These are phyloP conservation scores for Tiaroga cobitis DNA, from an alignment of 2,797 vertebrate species.

Conservation along the genomic window DNA sequence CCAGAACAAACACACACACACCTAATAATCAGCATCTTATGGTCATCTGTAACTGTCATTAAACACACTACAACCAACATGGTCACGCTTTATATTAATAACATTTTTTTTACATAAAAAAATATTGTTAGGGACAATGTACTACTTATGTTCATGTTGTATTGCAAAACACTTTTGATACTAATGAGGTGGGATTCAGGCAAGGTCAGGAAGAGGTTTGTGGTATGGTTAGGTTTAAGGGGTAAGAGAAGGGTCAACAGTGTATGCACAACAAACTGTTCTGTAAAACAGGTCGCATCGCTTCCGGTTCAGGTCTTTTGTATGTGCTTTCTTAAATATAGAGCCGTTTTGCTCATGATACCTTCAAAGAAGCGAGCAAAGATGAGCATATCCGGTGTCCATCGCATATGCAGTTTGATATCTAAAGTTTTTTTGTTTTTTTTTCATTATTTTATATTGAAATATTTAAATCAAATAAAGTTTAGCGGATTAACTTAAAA, in stretches of 20 bases:
- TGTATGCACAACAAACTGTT: not conserved
- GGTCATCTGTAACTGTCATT: not conserved
- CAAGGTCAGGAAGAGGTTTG: not conserved
- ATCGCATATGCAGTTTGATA: not conserved
- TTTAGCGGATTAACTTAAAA: not conserved
- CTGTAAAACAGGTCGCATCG: not conserved
- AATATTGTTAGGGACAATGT: not conserved
- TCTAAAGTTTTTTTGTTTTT: not conserved
- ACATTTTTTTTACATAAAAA: not conserved
- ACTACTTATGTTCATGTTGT: not conserved
- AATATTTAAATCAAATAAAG: not conserved
- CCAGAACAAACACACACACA: not conserved
- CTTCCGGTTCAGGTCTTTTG: not conserved
- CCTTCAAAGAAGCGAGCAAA: not conserved
- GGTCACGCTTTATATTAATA: not conserved
- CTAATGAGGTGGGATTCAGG: not conserved
- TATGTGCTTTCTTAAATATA: not conserved
- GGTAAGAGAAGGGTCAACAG: not conserved
- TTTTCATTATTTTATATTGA: not conserved
- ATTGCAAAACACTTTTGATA: not conserved
- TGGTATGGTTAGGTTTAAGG: not conserved
- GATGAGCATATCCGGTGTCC: not conserved
- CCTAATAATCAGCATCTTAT: not conserved
- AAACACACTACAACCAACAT: not conserved
- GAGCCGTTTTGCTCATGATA: not conserved